Conservation (phyloP, 2,797 vertebrate species). For the Myotis findleyi region DNA sequence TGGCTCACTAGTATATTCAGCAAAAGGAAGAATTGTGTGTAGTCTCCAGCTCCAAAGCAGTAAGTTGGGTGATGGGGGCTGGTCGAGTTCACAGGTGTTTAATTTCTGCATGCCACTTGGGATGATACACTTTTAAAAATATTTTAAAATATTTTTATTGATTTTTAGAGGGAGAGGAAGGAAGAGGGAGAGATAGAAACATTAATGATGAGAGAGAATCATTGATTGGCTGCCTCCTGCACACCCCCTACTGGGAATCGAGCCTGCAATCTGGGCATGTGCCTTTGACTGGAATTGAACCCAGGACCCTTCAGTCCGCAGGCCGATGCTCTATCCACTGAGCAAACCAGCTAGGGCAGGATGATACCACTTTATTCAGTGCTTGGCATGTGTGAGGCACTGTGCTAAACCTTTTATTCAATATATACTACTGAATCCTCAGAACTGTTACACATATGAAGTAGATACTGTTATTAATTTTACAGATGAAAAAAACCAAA, state of each 20-base stretch:
- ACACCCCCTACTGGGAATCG: too few relatives aligned
- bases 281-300: too few relatives aligned
- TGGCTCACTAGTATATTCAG: neutral
- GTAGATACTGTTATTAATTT: conserved; percentile 45
- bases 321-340: too few relatives aligned
- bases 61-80: neutral
- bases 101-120: neutral
- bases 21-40: conserved; percentile 11
- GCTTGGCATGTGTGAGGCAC: neutral
- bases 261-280: too few relatives aligned
- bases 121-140: neutral
- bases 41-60: neutral
- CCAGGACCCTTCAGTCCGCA: too few relatives aligned
- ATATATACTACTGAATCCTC: neutral
- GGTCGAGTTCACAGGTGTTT: neutral
- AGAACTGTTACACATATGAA: neutral
- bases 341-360: too few relatives aligned
- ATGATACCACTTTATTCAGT: neutral
- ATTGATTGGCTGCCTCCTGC: too few relatives aligned
- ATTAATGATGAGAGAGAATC: too few relatives aligned
- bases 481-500: conserved; percentile 48
- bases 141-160: too few relatives aligned
- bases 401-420: neutral
- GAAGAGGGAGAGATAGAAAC: too few relatives aligned
- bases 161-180: too few relatives aligned